phyloP scores from a whole-genome alignment of 92 coral and sea anemone genomes.

The Umimayanthus chanpuru region DNA sequence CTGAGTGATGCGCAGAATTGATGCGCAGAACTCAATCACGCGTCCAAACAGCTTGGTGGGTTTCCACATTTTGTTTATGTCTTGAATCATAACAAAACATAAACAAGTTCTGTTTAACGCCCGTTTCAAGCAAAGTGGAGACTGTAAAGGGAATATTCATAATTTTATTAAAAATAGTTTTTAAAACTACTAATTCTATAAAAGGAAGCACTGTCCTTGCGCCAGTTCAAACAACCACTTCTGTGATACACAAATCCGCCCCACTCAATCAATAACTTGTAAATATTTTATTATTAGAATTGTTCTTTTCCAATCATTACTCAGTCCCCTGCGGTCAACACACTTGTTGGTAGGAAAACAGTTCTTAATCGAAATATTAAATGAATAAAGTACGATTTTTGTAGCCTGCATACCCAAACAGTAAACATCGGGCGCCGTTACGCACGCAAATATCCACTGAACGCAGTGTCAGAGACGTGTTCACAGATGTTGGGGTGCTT shows the following conservation, averaged over 20 bases:
- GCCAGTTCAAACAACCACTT: background rate
- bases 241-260: background rate
- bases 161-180: background rate
- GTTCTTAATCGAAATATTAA: constrained; percentile 1
- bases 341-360: constrained; percentile 9
- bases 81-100: constrained; percentile 17
- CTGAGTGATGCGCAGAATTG: constrained; percentile 77
- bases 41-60: constrained; percentile 82
- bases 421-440: too few species aligned
- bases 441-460: too few species aligned
- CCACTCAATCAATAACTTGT: constrained; percentile 10
- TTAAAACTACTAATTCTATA: background rate
- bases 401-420: too few species aligned
- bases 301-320: constrained; percentile 39
- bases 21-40: constrained; percentile 77
- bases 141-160: too few species aligned
- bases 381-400: background rate
- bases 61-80: constrained; percentile 63
- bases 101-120: constrained; percentile 11
- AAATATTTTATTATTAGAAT: constrained; percentile 30
- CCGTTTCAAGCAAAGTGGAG: background rate
- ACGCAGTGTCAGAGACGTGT: background rate
- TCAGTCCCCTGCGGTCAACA: constrained; percentile 26
- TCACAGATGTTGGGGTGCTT: background rate
- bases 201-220: background rate